Percentiles rank a stretch among this genome's conserved stretches.
These are phyloP conservation scores for Andrena minutula DNA, from an alignment of 2,888 invertebrate genomes.

Conservation along the genomic window DNA sequence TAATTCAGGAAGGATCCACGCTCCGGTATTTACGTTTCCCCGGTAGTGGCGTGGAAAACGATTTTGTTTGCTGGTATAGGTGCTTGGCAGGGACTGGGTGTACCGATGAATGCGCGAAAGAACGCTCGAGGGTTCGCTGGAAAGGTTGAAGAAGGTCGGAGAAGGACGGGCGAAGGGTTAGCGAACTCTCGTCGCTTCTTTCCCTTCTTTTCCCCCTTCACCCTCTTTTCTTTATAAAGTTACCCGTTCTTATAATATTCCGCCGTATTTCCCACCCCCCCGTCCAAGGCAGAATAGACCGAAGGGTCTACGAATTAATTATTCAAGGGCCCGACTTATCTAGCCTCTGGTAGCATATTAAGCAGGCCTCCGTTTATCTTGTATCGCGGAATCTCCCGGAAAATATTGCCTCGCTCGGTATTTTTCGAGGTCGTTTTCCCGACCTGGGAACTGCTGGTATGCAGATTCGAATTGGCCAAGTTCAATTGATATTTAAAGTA, in stretches of 20 bases:
- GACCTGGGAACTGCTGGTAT: not conserved
- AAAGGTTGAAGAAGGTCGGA: conserved; percentile 30
- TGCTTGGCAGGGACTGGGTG: not conserved
- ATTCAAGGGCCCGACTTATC: conserved; percentile 24
- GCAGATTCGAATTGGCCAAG: conserved; percentile 39
- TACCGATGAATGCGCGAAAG: not conserved
- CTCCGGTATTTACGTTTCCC: conserved; percentile 17
- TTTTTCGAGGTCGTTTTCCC: not conserved
- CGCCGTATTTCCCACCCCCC: conserved; percentile 1
- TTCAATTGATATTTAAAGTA: conserved; percentile 38
- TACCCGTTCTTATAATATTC: not conserved
- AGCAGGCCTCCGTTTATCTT: conserved; percentile 20
- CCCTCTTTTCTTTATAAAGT: not conserved
- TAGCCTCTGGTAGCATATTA: conserved; percentile 12
- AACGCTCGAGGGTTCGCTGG: conserved; percentile 12
- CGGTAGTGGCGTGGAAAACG: not conserved
- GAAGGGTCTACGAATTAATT: conserved; percentile 27
- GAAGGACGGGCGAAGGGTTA: conserved; percentile 39
- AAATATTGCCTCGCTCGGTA: not conserved
- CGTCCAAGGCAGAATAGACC: not conserved
- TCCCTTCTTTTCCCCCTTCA: not conserved
- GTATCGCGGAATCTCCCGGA: conserved; percentile 15
- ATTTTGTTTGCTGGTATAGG: conserved; percentile 9
- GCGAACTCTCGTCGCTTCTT: conserved; percentile 44
- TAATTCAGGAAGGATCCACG: conserved; percentile 27